Conservation (phyloP, 2,797 vertebrate genomes). For the Fistularia commersonii region DNA sequence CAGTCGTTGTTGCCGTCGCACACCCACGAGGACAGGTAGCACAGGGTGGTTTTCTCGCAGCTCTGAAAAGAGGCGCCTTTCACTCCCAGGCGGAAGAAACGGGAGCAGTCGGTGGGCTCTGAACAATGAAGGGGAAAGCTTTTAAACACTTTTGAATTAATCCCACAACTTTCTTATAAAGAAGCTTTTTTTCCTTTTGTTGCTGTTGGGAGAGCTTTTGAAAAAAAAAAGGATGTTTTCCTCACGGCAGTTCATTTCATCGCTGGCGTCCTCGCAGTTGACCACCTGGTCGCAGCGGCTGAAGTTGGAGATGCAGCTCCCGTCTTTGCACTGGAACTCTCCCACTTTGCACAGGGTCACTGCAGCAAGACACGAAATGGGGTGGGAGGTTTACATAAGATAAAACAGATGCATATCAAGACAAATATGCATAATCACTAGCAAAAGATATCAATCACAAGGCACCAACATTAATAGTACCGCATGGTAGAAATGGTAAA, state of each 20-base stretch:
- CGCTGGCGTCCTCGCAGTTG: conserved; percentile 91
- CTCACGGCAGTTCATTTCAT: conserved; percentile 95
- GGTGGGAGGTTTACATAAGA: too few species aligned
- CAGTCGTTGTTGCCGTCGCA: conserved; percentile 96
- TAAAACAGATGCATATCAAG: too few species aligned
- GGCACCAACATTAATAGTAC: too few species aligned
- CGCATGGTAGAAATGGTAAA: too few species aligned
- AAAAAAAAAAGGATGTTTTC: too few species aligned
- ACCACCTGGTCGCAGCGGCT: conserved; percentile 91
- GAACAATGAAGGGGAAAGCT: too few species aligned
- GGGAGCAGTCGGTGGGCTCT: conserved; percentile 89
- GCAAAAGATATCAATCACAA: too few species aligned
- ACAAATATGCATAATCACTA: too few species aligned
- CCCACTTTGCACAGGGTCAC: conserved; percentile 75
- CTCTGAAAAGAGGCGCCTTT: conserved; percentile 87
- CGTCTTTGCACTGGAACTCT: conserved; percentile 89
- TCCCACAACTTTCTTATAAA: too few species aligned
- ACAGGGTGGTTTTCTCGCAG: conserved; percentile 94
- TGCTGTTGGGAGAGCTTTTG: too few species aligned
- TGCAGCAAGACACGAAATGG: too few species aligned
- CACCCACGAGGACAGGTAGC: conserved; percentile 87
- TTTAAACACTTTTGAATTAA: conserved; percentile 3
- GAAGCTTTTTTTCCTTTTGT: too few species aligned
- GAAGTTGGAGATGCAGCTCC: conserved; percentile 86
- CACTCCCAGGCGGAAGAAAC: conserved; percentile 94